A percentile compares a stretch with the other conserved stretches of the same genome.
Evolutionary conservation across 2,113 vertebrate genomes (phyloP).

Genomic region (Eleginops maclovinus): DNA sequence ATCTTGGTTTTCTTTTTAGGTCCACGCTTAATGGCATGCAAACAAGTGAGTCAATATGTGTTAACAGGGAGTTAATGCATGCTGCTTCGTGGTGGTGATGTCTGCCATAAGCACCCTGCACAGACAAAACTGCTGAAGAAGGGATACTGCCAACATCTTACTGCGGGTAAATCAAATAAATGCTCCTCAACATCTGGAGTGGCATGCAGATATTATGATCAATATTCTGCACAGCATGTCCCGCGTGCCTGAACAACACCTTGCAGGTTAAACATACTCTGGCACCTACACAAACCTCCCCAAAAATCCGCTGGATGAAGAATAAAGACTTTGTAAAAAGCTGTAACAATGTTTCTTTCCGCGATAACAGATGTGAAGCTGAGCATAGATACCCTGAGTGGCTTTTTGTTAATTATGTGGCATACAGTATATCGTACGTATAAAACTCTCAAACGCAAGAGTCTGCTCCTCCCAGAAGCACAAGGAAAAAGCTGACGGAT

Average conservation of each 20-base stretch:
- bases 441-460: conserved; percentile 40
- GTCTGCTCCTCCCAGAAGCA: conserved; percentile 15
- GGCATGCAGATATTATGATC: conserved; percentile 61
- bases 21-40: neutral
- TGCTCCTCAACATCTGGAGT: conserved; percentile 57
- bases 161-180: conserved; percentile 63
- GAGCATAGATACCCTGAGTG: neutral
- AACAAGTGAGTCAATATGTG: neutral
- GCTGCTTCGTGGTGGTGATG: neutral
- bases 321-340: conserved; percentile 29
- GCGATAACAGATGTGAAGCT: conserved; percentile 38
- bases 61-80: neutral
- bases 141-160: conserved; percentile 28
- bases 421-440: conserved; percentile 40
- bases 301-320: conserved; percentile 2
- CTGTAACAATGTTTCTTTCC: conserved; percentile 11
- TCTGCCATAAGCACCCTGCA: conserved; percentile 1
- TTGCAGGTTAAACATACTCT: conserved; percentile 40
- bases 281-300: neutral
- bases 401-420: conserved; percentile 44
- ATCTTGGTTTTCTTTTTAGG: neutral
- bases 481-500: conserved; percentile 38
- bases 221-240: conserved; percentile 55
- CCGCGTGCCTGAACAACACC: conserved; percentile 29
- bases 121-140: conserved; percentile 47